Base-by-base conservation (phyloP, 1,140 invertebrate species). In the Glossosoma conforme region DNA sequence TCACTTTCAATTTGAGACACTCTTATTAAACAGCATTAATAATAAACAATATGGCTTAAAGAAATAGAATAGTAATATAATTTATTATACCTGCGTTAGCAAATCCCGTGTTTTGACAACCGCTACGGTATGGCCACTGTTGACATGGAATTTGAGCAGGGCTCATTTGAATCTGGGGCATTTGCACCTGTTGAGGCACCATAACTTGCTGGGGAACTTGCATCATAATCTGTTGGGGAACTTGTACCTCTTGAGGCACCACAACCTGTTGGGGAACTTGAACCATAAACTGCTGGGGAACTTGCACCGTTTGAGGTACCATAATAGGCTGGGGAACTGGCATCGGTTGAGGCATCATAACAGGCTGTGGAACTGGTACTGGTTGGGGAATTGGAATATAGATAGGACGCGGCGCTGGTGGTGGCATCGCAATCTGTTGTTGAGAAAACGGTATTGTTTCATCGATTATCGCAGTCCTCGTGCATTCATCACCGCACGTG, bases 271-370 rank as follows among this genome's bases (percentile, higher is more conserved):
- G 17, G 2, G 15, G 32, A 11, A 36, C 44, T 15, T 24, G 13
- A 3, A 30, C 25, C 30, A 20, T 24, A 32, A 15, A 30, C 14
- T 24, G 42, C 28, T 44, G 42, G 4, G 42, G 42, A 44, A 44
- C 14, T 3, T 25, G 9, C 21, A 13, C 15, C 13, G 19, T 6
- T 13, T 14, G 6, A 13, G 22, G 5, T 9, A 43, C 24, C 5
- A 15, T 18, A 44, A 28, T 20, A 6, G 36, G 36, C 11, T 18
- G 8, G 15, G 11, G 13, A 2, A 38, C 32, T 15, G 32, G 20
- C n/a, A 24, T 20, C 1, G 44, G 30, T 10, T 8, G 2, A 8
- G n/a, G 19, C 19, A 35, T 30, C 4, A 32, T 28, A 36, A 24
- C 30, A n/a, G 43, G 43, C 20, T 32, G 28, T 18, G 43, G 43